phyloP scores from a whole-genome alignment of 2,888 invertebrate species.

The Penaeus monodon region DNA sequence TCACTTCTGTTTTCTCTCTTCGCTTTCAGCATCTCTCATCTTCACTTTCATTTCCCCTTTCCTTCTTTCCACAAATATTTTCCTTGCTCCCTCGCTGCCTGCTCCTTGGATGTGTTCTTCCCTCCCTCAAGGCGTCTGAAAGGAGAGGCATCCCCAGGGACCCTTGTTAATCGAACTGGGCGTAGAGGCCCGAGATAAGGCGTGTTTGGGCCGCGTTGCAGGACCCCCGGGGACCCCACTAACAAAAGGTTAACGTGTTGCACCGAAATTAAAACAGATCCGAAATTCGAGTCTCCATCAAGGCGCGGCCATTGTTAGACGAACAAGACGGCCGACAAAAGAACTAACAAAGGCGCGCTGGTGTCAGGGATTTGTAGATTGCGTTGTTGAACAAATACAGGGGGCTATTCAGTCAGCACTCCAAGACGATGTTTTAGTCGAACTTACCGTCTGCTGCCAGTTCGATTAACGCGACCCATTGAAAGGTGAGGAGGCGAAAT shows the following conservation, averaged over 20 bases:
- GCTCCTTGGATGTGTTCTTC: not conserved
- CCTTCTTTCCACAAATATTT: conserved; percentile 11
- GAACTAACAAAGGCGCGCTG: conserved; percentile 59
- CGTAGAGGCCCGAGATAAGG: conserved; percentile 65
- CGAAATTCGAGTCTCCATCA: conserved; percentile 60
- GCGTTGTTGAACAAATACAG: conserved; percentile 62
- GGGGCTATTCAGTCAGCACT: conserved; percentile 38
- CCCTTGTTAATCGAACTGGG: conserved; percentile 64
- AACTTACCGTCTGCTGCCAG: too few species aligned
- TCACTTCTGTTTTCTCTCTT: not conserved
- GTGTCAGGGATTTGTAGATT: conserved; percentile 65
- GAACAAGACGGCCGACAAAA: conserved; percentile 62
- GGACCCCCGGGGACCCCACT: conserved; percentile 47
- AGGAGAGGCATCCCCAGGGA: conserved; percentile 62
- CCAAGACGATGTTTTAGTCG: conserved; percentile 22
- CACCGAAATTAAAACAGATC: conserved; percentile 66
- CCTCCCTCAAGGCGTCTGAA: conserved; percentile 54
- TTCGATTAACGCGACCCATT: not conserved
- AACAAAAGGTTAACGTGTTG: conserved; percentile 65
- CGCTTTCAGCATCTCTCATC: conserved; percentile 14
- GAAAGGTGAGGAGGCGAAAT: conserved; percentile 12
- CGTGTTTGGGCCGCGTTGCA: conserved; percentile 59
- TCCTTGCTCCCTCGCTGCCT: conserved; percentile 23
- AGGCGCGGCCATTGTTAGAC: conserved; percentile 55
- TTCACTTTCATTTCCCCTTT: conserved; percentile 20